Evolutionary conservation across 2,888 invertebrate genomes (phyloP).

Genomic region (Clanis bilineata): DNA sequence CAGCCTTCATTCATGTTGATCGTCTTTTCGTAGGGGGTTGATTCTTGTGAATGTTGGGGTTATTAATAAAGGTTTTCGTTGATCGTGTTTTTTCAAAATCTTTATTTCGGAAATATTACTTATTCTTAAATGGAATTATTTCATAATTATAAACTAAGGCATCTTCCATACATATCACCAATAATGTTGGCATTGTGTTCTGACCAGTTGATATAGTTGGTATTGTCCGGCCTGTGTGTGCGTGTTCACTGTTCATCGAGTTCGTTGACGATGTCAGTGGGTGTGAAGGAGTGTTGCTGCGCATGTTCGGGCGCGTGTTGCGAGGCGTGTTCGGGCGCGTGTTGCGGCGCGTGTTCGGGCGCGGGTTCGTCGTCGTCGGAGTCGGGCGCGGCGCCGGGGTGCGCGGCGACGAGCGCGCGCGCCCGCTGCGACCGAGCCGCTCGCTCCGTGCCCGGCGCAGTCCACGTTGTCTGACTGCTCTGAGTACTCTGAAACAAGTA

Average conservation of each 20-base stretch:
- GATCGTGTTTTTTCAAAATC: no score
- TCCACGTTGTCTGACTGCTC: conserved; percentile 76
- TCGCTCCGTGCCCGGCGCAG: conserved; percentile 80
- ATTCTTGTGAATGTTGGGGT: no score
- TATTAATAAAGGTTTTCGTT: no score
- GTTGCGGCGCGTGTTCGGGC: conserved; percentile 16
- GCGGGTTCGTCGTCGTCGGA: conserved; percentile 79
- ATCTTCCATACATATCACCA: no score
- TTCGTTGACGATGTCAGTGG: conserved; percentile 80
- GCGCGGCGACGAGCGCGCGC: conserved; percentile 72
- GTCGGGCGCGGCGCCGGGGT: conserved; percentile 84
- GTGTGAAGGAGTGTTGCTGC: conserved; percentile 56
- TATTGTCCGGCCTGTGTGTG: neutral
- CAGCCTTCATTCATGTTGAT: no score
- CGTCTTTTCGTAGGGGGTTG: no score
- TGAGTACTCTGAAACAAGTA: no score
- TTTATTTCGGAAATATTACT: no score
- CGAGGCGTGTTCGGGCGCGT: conserved; percentile 84
- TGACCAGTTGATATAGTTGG: neutral
- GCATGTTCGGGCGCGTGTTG: conserved; percentile 29
- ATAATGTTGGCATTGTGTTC: no score
- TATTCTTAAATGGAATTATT: no score
- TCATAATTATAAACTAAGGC: no score
- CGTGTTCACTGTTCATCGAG: conserved; percentile 40
- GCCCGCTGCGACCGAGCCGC: conserved; percentile 68